Evolutionary conservation across 2,113 vertebrate genomes (phyloP).

Genomic region (Amphiprion ocellaris): DNA sequence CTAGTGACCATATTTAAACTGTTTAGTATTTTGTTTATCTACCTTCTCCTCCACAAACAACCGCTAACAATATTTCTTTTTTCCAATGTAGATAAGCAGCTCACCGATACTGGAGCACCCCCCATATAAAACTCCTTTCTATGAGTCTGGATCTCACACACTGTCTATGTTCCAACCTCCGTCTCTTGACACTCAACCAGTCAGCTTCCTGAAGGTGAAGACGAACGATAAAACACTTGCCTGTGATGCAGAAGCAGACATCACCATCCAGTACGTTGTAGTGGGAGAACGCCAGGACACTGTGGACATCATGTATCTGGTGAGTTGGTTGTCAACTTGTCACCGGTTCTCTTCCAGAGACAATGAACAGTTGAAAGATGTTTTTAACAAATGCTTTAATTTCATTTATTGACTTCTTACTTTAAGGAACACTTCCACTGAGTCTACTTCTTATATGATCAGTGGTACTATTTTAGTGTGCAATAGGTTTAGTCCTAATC

Average conservation of each 20-base stretch:
- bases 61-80: not conserved
- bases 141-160: accelerated
- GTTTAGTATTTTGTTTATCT: not conserved
- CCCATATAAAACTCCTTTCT: not conserved
- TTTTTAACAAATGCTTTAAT: too few relatives aligned
- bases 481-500: too few relatives aligned
- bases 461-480: too few relatives aligned
- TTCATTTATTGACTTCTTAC: too few relatives aligned
- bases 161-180: constrained; percentile 20
- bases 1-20: not conserved
- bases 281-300: constrained; percentile 62
- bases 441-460: too few relatives aligned
- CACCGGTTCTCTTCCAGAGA: too few relatives aligned
- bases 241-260: constrained; percentile 56
- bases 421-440: too few relatives aligned
- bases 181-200: constrained; percentile 40
- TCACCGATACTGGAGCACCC: accelerated
- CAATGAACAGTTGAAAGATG: too few relatives aligned
- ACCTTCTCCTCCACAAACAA: not conserved
- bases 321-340: constrained; percentile 51
- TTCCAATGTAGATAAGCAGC: constrained; percentile 50
- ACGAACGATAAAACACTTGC: constrained; percentile 37
- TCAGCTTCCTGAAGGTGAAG: constrained; percentile 72
- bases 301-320: constrained; percentile 76
- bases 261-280: constrained; percentile 71